phyloP scores from a whole-genome alignment of 1,140 invertebrate genomes.

The Pissodes strobi region DNA sequence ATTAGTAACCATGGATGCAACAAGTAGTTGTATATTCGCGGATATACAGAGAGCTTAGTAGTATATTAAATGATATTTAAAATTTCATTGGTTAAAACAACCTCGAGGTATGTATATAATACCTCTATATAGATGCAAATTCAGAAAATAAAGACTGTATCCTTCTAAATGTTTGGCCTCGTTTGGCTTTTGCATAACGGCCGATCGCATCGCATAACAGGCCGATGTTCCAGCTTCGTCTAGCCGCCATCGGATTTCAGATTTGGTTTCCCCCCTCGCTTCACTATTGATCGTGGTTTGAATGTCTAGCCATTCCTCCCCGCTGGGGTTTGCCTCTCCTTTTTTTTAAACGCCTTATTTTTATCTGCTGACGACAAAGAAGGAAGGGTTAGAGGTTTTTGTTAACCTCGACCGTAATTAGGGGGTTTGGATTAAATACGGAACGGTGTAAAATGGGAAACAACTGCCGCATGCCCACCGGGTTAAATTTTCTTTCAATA shows the following conservation, averaged over 20 bases:
- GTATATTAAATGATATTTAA: too few species aligned
- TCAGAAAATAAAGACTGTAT: too few species aligned
- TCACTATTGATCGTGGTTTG: conserved; percentile 21
- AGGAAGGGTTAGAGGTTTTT: neutral
- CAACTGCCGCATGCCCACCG: too few species aligned
- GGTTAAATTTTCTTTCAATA: too few species aligned
- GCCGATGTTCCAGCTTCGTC: conserved; percentile 22
- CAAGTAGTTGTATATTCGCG: too few species aligned
- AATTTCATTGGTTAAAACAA: too few species aligned
- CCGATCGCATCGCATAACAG: neutral
- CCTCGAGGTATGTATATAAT: too few species aligned
- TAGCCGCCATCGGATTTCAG: conserved; percentile 26
- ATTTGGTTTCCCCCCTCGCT: conserved; percentile 12
- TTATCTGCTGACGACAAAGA: conserved; percentile 12
- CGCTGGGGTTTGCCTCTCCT: conserved; percentile 9
- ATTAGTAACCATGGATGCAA: too few species aligned
- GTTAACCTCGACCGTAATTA: neutral
- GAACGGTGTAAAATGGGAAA: neutral
- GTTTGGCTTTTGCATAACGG: too few species aligned
- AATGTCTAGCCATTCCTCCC: conserved; percentile 25
- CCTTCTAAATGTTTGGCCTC: too few species aligned
- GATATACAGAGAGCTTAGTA: too few species aligned
- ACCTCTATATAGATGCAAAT: too few species aligned
- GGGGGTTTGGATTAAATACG: neutral
- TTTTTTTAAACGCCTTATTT: conserved; percentile 11